These are phyloP conservation scores for Rhynchonycteris naso DNA, from an alignment of 2,797 vertebrate species.

Conservation along the genomic window DNA sequence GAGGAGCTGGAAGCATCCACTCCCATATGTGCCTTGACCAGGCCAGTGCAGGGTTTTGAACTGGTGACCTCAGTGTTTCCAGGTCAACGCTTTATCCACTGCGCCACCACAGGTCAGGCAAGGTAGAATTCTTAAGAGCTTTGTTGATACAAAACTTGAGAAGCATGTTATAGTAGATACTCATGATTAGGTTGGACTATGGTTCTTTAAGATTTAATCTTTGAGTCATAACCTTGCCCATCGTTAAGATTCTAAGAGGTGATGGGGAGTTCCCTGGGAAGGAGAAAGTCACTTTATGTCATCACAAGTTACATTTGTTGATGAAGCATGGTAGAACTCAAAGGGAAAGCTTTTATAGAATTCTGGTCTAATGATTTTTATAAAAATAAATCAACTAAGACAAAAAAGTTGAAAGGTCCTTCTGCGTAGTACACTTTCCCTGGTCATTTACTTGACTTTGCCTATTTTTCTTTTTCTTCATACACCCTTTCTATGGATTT, in stretches of 20 bases:
- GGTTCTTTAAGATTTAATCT: slow-evolving; percentile 11
- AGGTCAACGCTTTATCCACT: too few relatives aligned
- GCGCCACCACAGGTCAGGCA: too few relatives aligned
- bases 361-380: slow-evolving; percentile 23
- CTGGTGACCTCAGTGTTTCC: too few relatives aligned
- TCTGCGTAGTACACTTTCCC: neutral
- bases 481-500: neutral
- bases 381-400: slow-evolving; percentile 54
- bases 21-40: too few relatives aligned
- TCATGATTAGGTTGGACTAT: neutral
- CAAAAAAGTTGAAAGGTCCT: neutral
- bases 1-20: too few relatives aligned
- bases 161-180: neutral
- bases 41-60: too few relatives aligned
- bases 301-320: slow-evolving; percentile 28
- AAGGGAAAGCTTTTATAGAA: slow-evolving; percentile 25
- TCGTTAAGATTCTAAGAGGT: slow-evolving; percentile 2
- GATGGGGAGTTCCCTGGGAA: slow-evolving; percentile 12
- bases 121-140: neutral
- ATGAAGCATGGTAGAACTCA: neutral
- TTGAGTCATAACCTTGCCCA: neutral
- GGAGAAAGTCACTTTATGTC: slow-evolving; percentile 21
- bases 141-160: slow-evolving; percentile 35
- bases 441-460: neutral
- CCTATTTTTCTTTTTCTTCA: neutral